Conservation (phyloP, 1,140 invertebrate genomes). For the Brachionus rotundiformis region DNA sequence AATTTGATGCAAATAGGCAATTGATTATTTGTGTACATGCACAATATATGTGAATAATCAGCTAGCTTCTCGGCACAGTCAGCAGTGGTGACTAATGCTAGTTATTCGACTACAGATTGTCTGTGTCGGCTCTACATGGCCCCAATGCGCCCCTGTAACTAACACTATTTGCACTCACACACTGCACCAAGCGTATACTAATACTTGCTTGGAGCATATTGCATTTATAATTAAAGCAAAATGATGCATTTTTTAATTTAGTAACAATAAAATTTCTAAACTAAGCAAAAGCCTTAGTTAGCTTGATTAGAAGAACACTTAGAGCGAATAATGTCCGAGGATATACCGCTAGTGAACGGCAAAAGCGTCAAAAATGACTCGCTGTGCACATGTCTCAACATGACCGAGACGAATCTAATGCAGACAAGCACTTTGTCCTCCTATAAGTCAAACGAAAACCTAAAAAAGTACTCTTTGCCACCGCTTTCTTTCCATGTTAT, state of each 20-base stretch:
- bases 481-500: neutral
- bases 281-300: neutral
- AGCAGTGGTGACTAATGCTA: too few relatives aligned
- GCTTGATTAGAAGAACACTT: neutral
- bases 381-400: neutral
- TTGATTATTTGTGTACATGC: too few relatives aligned
- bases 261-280: neutral
- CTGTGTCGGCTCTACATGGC: neutral
- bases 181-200: neutral
- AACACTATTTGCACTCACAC: neutral
- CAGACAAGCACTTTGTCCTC: neutral
- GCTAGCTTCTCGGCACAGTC: too few relatives aligned
- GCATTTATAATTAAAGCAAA: conserved; percentile 14
- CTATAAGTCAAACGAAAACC: neutral
- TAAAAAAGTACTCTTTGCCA: conserved; percentile 10
- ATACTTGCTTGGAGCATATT: neutral
- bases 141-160: neutral
- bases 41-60: too few relatives aligned
- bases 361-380: neutral
- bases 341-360: neutral
- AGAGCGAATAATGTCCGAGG: neutral
- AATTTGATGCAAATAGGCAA: too few relatives aligned
- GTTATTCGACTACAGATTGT: neutral
- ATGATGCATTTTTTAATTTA: conserved; percentile 21
- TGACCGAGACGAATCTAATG: neutral